Conservation (phyloP, 2,113 vertebrate genomes). For the Stigmatopora argus region DNA sequence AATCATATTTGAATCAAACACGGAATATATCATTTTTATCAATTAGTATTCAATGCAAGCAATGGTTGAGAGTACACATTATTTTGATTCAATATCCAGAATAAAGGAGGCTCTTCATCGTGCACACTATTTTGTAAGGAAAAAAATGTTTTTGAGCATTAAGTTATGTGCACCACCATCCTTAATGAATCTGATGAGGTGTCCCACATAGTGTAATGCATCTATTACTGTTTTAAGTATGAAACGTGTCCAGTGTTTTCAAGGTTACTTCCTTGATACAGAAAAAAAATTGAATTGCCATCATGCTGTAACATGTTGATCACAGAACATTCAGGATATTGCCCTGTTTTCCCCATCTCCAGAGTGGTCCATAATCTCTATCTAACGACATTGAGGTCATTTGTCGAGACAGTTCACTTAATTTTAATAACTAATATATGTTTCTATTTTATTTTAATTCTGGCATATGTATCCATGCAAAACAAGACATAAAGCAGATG, state of each 20-base stretch:
- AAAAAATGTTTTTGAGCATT: neutral
- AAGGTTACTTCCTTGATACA: constrained; percentile 18
- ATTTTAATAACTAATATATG: neutral
- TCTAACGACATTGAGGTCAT: neutral
- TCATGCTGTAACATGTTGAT: constrained; percentile 2
- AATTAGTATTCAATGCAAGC: neutral
- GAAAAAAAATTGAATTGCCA: neutral
- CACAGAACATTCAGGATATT: neutral
- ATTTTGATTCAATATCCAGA: neutral
- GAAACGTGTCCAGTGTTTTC: constrained; percentile 9
- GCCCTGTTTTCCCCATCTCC: constrained; percentile 3
- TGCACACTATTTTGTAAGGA: neutral
- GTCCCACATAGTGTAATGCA: neutral
- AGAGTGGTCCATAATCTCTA: neutral
- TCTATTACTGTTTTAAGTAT: constrained; percentile 3
- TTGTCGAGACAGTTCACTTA: neutral
- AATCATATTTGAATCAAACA: neutral
- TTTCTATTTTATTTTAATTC: neutral
- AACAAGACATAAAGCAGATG: neutral
- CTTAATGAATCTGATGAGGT: neutral
- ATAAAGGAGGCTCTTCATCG: neutral
- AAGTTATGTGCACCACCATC: neutral
- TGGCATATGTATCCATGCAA: neutral
- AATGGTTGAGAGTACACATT: neutral
- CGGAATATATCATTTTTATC: neutral